phyloP scores from a whole-genome alignment of 2,888 invertebrate species.

The Eurois occulta region DNA sequence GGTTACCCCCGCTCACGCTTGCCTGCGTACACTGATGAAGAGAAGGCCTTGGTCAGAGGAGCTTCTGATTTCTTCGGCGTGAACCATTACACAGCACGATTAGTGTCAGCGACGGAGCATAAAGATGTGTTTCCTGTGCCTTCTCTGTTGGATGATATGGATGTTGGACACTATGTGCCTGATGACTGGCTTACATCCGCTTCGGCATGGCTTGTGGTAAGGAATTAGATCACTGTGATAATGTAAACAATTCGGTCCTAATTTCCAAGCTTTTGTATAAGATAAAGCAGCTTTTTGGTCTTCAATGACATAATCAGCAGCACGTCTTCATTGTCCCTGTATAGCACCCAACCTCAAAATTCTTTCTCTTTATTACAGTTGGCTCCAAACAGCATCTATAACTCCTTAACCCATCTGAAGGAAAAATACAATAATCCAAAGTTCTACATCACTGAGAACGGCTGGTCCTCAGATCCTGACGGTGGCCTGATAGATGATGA shows the following conservation, averaged over 20 bases:
- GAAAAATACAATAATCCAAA: slow-evolving; percentile 87
- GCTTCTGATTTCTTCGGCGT: slow-evolving; percentile 87
- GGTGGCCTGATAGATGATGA: slow-evolving; percentile 83
- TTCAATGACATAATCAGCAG: not conserved
- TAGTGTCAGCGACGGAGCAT: slow-evolving; percentile 73
- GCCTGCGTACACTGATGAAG: slow-evolving; percentile 82
- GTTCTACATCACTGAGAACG: slow-evolving; percentile 92
- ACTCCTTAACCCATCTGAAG: slow-evolving; percentile 87
- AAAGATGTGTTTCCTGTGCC: slow-evolving; percentile 67
- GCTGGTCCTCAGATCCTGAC: slow-evolving; percentile 83
- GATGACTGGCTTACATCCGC: slow-evolving; percentile 75
- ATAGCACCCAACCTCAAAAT: not conserved
- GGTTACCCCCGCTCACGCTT: slow-evolving; percentile 82
- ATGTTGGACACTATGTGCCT: slow-evolving; percentile 62
- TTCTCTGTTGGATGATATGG: slow-evolving; percentile 73
- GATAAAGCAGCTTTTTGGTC: not conserved
- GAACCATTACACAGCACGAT: slow-evolving; percentile 92
- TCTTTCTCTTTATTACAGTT: slow-evolving; percentile 73
- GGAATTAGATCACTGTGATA: not conserved
- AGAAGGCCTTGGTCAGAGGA: slow-evolving; percentile 75
- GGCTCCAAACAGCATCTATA: slow-evolving; percentile 90
- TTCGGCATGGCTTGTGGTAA: slow-evolving; percentile 72
- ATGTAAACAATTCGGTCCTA: not conserved
- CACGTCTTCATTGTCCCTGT: not conserved
- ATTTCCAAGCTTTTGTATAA: not conserved